Evolutionary conservation across 2,888 invertebrate genomes (phyloP).

Genomic region (Phanerotoma sp.): DNA sequence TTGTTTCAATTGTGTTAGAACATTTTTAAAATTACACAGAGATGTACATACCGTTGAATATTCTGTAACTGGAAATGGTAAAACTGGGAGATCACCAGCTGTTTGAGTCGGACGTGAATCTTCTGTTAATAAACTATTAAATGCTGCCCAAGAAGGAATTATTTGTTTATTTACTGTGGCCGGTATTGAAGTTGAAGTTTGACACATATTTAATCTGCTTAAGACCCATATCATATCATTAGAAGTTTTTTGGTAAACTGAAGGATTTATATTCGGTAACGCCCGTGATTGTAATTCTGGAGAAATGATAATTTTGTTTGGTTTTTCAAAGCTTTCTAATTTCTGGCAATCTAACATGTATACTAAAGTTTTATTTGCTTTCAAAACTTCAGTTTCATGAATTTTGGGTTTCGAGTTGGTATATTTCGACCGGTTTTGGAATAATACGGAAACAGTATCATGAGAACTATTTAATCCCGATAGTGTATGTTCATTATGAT

Average conservation of each 20-base stretch:
- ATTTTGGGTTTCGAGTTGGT: background rate
- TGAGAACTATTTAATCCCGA: constrained; percentile 4
- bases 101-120: constrained; percentile 10
- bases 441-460: constrained; percentile 2
- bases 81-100: constrained; percentile 10
- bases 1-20: constrained; percentile 20
- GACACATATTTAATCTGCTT: background rate
- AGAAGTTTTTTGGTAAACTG: background rate
- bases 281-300: background rate
- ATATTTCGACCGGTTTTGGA: background rate
- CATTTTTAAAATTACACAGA: constrained; percentile 19
- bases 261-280: background rate
- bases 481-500: background rate
- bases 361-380: background rate
- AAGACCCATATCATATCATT: background rate
- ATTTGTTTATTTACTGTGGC: background rate
- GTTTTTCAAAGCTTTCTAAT: constrained; percentile 9
- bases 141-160: constrained; percentile 18
- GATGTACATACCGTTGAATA: constrained; percentile 14
- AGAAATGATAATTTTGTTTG: background rate
- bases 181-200: background rate
- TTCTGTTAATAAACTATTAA: constrained; percentile 13
- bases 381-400: background rate
- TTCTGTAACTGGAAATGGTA: constrained; percentile 18
- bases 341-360: constrained; percentile 14